Percentiles rank a stretch among this genome's conserved stretches.
Conservation (phyloP, 2,113 vertebrate genomes). For the Fulica atra region DNA sequence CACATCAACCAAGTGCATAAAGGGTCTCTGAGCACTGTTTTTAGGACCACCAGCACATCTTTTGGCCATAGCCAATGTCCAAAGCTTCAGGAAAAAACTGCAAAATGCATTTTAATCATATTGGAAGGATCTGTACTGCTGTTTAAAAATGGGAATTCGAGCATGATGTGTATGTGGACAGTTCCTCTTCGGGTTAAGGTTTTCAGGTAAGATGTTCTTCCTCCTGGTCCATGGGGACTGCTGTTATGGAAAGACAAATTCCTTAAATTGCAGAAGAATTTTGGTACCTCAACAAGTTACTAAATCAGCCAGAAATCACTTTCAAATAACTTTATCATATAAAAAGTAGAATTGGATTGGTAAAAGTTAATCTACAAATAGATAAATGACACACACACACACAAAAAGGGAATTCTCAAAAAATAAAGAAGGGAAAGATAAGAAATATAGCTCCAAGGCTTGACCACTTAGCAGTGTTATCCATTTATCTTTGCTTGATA, state of each 20-base stretch:
- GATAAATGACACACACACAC: background rate
- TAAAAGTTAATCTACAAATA: background rate
- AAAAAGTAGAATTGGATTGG: background rate
- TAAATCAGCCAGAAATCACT: background rate
- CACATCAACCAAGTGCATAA: background rate
- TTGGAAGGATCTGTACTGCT: background rate
- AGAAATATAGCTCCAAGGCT: background rate
- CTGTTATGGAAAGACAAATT: background rate
- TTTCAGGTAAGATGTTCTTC: background rate
- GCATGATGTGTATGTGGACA: background rate
- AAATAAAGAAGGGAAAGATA: background rate
- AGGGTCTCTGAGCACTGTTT: background rate
- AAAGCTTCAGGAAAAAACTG: background rate
- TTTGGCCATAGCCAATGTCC: background rate
- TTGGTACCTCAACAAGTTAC: background rate
- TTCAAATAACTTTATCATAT: background rate
- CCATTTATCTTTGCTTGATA: conserved; percentile 30
- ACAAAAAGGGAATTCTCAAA: background rate
- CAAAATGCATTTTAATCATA: background rate
- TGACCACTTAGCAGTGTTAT: background rate
- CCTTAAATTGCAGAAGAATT: background rate
- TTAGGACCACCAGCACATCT: background rate
- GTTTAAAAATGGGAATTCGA: background rate
- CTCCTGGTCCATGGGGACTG: background rate
- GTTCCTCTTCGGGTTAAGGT: background rate